Conservation (phyloP, 2,797 vertebrate genomes). For the Argyrosomus regius region DNA sequence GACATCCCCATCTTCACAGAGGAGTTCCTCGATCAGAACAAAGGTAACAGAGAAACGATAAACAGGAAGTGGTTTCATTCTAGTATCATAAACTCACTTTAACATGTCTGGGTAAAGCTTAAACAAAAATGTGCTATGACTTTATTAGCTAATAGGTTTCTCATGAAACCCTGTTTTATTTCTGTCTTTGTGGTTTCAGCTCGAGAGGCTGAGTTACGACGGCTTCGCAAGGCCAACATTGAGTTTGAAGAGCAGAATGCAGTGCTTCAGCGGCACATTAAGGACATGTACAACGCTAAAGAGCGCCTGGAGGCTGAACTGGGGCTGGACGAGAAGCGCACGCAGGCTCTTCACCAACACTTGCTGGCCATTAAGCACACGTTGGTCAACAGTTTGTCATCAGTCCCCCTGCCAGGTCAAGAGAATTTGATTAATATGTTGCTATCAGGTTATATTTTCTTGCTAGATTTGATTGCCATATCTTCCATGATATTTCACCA, state of each 20-base stretch:
- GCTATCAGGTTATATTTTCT: background rate
- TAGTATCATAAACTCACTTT: background rate
- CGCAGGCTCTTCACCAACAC: constrained; percentile 93
- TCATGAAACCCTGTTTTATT: background rate
- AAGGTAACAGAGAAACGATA: constrained; percentile 85
- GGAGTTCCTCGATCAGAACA: constrained; percentile 99
- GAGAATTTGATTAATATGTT: background rate
- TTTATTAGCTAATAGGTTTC: background rate
- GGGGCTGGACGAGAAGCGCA: constrained; percentile 93
- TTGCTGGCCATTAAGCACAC: constrained; percentile 94
- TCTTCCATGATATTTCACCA: background rate
- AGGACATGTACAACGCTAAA: constrained; percentile 96
- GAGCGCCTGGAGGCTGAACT: constrained; percentile 96
- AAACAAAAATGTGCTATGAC: background rate
- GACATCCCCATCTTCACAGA: constrained; percentile 98
- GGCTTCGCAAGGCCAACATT: constrained; percentile 95
- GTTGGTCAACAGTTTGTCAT: constrained; percentile 91
- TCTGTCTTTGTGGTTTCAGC: constrained; percentile 79
- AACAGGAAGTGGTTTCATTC: background rate
- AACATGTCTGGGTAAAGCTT: background rate
- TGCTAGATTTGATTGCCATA: background rate
- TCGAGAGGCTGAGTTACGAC: constrained; percentile 94
- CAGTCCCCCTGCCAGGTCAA: constrained; percentile 94
- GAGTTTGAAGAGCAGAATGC: constrained; percentile 98
- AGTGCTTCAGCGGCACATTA: constrained; percentile 95